These are phyloP conservation scores for Toxotes chatareus DNA, from an alignment of 2,113 vertebrate species.

Conservation along the genomic window DNA sequence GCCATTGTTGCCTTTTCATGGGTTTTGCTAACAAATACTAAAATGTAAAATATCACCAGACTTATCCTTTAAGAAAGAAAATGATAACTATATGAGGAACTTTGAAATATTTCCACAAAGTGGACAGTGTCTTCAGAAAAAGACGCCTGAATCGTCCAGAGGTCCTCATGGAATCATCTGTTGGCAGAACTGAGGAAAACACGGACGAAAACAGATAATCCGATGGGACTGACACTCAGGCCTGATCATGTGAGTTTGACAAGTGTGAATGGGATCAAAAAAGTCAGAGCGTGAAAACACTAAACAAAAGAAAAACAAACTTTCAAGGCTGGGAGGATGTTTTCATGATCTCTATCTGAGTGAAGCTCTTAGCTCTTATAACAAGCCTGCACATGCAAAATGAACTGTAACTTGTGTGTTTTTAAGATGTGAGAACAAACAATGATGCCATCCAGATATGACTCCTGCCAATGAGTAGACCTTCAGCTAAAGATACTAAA, in stretches of 20 bases:
- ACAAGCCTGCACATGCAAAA: neutral
- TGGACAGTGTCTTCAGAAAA: too few relatives aligned
- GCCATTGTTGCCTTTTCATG: too few relatives aligned
- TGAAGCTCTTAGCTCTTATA: neutral
- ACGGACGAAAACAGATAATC: too few relatives aligned
- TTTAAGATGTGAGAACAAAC: neutral
- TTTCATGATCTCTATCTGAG: neutral
- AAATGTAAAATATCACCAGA: too few relatives aligned
- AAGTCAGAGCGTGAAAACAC: neutral
- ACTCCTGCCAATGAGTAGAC: neutral
- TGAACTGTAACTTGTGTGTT: neutral
- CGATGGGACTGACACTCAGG: too few relatives aligned
- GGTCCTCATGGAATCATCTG: neutral
- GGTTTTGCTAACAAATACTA: too few relatives aligned
- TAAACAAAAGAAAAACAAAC: neutral
- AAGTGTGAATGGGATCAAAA: neutral
- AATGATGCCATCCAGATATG: too few relatives aligned
- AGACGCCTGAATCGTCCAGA: neutral
- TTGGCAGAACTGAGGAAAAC: neutral
- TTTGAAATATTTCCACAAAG: too few relatives aligned
- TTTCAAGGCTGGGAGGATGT: neutral
- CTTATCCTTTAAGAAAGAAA: too few relatives aligned
- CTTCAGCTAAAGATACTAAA: conserved; percentile 11
- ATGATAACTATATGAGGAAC: too few relatives aligned
- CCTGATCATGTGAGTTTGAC: neutral